Percentiles rank a stretch among this genome's conserved stretches.
These are phyloP conservation scores for Adoxophyes honmai DNA, from an alignment of 1,140 invertebrate species.

Conservation along the genomic window DNA sequence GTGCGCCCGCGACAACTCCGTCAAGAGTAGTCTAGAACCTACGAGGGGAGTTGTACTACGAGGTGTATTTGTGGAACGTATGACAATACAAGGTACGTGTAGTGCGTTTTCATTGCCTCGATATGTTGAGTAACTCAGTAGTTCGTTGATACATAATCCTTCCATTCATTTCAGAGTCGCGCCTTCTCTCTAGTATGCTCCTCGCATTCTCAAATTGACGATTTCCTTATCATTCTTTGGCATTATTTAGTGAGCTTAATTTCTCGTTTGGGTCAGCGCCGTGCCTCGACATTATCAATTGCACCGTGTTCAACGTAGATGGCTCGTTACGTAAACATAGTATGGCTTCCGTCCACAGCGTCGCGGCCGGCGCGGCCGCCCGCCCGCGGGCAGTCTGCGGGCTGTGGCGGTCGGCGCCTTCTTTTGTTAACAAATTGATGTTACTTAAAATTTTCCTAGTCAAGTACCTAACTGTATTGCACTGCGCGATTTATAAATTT, in stretches of 20 bases:
- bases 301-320: too few species aligned
- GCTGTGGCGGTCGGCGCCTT: neutral
- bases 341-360: too few species aligned
- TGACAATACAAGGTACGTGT: conserved; percentile 19
- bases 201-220: conserved; percentile 34
- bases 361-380: too few species aligned
- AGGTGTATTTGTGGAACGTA: conserved; percentile 30
- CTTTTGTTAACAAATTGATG: conserved; percentile 7
- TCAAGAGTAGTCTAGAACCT: conserved; percentile 51
- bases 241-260: conserved; percentile 72
- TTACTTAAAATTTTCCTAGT: neutral
- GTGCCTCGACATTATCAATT: neutral
- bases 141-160: conserved; percentile 37
- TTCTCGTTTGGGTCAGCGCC: conserved; percentile 13
- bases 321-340: too few species aligned
- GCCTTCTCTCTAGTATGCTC: conserved; percentile 35
- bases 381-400: too few species aligned
- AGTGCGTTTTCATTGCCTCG: conserved; percentile 25
- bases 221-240: conserved; percentile 67
- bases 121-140: conserved; percentile 27
- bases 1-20: conserved; percentile 47
- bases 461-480: conserved; percentile 45
- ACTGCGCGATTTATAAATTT: conserved; percentile 39
- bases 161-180: conserved; percentile 41
- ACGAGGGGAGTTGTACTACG: conserved; percentile 50